Evolutionary conservation across 2,888 invertebrate species (phyloP).

Genomic region (Dione juno): DNA sequence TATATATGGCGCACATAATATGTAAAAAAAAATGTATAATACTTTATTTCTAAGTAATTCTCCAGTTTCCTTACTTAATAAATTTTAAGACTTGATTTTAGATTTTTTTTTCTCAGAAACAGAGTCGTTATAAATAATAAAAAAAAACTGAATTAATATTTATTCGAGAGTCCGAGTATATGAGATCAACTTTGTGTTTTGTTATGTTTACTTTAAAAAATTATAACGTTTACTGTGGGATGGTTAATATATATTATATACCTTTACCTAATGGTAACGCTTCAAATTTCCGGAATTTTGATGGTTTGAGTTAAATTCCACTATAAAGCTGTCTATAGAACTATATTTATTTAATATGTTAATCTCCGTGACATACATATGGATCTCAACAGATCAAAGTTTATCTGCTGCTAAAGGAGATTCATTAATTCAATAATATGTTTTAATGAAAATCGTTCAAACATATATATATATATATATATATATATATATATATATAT

Average conservation of each 20-base stretch:
- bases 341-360: not conserved
- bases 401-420: not conserved
- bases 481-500: too few relatives aligned
- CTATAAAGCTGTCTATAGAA: too few relatives aligned
- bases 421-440: too few relatives aligned
- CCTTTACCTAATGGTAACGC: too few relatives aligned
- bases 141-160: too few relatives aligned
- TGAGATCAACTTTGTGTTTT: too few relatives aligned
- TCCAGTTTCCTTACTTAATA: not conserved
- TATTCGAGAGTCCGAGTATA: too few relatives aligned
- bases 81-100: not conserved
- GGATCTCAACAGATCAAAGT: not conserved
- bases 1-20: slow-evolving; percentile 14
- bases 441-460: not conserved
- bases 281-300: not conserved
- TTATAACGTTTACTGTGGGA: too few relatives aligned
- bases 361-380: not conserved
- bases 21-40: slow-evolving; percentile 22
- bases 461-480: too few relatives aligned
- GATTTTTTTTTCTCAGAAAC: too few relatives aligned
- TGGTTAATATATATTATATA: too few relatives aligned
- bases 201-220: too few relatives aligned
- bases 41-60: not conserved
- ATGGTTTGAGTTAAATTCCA: not conserved
- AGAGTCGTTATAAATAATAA: not conserved